These are phyloP conservation scores for Ctenodactylus gundi DNA, from an alignment of 2,113 vertebrate genomes.

Conservation along the genomic window DNA sequence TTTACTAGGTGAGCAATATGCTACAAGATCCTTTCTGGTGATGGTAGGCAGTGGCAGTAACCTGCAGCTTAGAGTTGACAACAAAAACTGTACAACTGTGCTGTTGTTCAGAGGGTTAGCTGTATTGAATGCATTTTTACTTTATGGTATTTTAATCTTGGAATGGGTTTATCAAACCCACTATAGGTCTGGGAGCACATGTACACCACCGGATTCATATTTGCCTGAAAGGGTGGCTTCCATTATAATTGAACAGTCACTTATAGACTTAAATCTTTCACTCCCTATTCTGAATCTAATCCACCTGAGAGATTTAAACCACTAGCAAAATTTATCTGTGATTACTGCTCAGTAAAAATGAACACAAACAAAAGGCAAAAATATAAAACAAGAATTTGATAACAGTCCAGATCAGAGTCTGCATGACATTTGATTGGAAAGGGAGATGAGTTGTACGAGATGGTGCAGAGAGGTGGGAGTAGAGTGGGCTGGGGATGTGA, in stretches of 20 bases:
- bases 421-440: not conserved
- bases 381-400: not conserved
- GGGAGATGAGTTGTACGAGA: not conserved
- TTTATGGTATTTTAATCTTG: not conserved
- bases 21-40: not conserved
- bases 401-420: not conserved
- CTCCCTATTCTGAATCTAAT: not conserved
- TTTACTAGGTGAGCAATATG: not conserved
- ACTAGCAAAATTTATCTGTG: not conserved
- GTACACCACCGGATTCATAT: not conserved
- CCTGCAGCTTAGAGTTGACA: not conserved
- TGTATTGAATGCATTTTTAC: not conserved
- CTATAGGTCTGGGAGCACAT: not conserved
- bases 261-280: not conserved
- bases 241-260: not conserved
- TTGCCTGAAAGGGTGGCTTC: not conserved
- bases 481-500: rapidly evolving
- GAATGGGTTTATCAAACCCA: not conserved
- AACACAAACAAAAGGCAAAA: not conserved
- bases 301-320: constrained; percentile 13
- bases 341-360: not conserved
- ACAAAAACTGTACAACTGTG: no score
- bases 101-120: not conserved
- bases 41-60: not conserved
- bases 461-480: rapidly evolving